These are phyloP conservation scores for Liparis tanakae DNA, from an alignment of 2,797 vertebrate species.

Conservation along the genomic window DNA sequence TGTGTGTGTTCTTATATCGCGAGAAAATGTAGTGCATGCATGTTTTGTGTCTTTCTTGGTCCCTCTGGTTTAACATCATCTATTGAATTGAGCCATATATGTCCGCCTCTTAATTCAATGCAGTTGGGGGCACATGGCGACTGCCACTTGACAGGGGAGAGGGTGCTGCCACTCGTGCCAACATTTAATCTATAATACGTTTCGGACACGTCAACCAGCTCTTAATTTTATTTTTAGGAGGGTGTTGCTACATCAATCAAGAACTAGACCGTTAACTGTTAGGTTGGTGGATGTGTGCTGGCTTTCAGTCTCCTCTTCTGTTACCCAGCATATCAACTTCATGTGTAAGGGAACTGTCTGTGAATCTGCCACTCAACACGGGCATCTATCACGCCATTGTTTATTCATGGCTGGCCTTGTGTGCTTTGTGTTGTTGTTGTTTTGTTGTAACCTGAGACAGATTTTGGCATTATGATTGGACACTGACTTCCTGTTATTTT, in stretches of 20 bases:
- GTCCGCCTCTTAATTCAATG: slow-evolving; percentile 45
- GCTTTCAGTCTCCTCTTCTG: slow-evolving; percentile 1
- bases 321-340: neutral
- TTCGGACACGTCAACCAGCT: slow-evolving; percentile 51
- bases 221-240: slow-evolving; percentile 63
- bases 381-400: slow-evolving; percentile 5
- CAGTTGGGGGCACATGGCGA: slow-evolving; percentile 24
- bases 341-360: slow-evolving; percentile 5
- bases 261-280: slow-evolving; percentile 20
- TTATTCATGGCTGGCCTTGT: slow-evolving; percentile 32
- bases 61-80: slow-evolving; percentile 36
- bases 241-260: slow-evolving; percentile 40
- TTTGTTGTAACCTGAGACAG: slow-evolving; percentile 30
- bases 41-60: slow-evolving; percentile 12
- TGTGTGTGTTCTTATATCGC: neutral
- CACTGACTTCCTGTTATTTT: slow-evolving; percentile 7
- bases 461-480: slow-evolving; percentile 28
- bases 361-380: slow-evolving; percentile 16
- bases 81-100: slow-evolving; percentile 32
- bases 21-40: neutral
- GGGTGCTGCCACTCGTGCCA: slow-evolving; percentile 8
- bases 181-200: slow-evolving; percentile 29
- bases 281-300: slow-evolving; percentile 10
- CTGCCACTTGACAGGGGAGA: slow-evolving; percentile 13
- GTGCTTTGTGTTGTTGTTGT: slow-evolving; percentile 27